phyloP scores from a whole-genome alignment of 2,797 vertebrate genomes.

The Morelia viridis region DNA sequence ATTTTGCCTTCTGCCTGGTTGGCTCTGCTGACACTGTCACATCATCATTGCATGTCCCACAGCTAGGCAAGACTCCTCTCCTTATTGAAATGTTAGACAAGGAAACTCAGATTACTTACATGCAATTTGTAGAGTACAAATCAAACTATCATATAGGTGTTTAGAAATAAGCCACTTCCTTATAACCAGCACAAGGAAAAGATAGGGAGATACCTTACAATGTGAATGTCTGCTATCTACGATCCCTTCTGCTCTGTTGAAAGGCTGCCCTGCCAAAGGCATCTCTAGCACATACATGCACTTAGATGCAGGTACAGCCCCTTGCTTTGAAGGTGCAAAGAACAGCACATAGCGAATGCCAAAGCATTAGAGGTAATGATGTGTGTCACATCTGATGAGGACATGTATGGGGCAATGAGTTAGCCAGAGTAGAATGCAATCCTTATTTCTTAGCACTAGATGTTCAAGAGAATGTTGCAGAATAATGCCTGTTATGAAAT shows the following conservation, averaged over 20 bases:
- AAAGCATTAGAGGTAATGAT: background rate
- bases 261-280: background rate
- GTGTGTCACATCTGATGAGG: background rate
- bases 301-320: background rate
- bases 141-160: background rate
- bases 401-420: background rate
- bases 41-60: background rate
- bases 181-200: background rate
- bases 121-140: background rate
- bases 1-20: background rate
- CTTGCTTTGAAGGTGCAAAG: background rate
- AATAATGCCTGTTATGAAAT: background rate
- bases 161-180: background rate
- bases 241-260: background rate
- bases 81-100: background rate
- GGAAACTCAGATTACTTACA: background rate
- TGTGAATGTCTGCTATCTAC: background rate
- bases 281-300: slow-evolving; percentile 7
- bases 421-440: background rate
- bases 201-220: background rate
- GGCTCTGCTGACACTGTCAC: background rate
- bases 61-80: background rate
- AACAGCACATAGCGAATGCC: slow-evolving; percentile 4
- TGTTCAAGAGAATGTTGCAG: background rate
- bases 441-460: background rate